Conservation (phyloP, 2,888 invertebrate species). For the Lysandra coridon region DNA sequence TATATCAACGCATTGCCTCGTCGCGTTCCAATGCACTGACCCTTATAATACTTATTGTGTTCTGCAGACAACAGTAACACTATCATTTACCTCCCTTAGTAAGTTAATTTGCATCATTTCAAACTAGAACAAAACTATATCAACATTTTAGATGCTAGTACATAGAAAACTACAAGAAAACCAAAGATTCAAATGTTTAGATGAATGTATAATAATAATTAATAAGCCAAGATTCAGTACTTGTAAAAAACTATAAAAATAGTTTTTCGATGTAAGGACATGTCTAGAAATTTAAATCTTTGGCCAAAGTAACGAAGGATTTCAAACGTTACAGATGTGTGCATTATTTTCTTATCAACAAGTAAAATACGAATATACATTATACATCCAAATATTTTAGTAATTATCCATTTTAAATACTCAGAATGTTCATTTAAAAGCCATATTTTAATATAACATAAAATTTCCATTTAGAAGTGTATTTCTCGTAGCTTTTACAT, state of each 20-base stretch:
- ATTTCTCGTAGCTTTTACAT: conserved; percentile 29
- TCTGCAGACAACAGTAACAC: background rate
- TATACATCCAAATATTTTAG: background rate
- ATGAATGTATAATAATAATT: too few relatives aligned
- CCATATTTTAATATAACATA: background rate
- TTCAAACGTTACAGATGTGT: background rate
- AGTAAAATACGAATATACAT: background rate
- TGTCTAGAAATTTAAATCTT: background rate
- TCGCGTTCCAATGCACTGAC: background rate
- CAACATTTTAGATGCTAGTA: too few relatives aligned
- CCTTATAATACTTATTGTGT: background rate
- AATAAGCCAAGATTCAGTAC: too few relatives aligned
- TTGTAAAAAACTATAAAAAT: too few relatives aligned
- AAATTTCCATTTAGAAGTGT: conserved; percentile 1
- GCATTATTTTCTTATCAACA: conserved; percentile 4
- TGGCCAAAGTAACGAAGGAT: background rate
- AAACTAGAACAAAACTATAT: too few relatives aligned
- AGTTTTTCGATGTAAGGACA: background rate
- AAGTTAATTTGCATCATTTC: too few relatives aligned
- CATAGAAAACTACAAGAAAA: too few relatives aligned
- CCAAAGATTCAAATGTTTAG: too few relatives aligned
- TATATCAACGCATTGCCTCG: background rate
- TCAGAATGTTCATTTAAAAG: background rate
- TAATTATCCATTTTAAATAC: background rate
- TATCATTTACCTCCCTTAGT: too few relatives aligned